Percentiles rank a stretch among this genome's conserved stretches.
phyloP scores from a whole-genome alignment of 2,797 vertebrate species.

The Gallinago stenura region DNA sequence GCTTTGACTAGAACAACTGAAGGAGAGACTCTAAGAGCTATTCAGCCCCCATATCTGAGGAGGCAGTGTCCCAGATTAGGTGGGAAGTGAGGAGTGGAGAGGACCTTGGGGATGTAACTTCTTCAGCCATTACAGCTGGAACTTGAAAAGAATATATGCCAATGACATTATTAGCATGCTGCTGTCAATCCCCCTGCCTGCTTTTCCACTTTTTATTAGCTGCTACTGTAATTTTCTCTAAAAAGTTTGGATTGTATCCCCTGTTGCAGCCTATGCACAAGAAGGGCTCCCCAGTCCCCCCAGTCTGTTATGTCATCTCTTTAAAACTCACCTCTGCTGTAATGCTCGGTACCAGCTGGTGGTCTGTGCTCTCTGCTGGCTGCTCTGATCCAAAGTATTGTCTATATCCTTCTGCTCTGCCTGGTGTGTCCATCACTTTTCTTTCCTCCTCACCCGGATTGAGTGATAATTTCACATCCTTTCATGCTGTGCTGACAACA shows the following conservation, averaged over 20 bases:
- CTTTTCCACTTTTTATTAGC: neutral
- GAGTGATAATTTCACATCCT: neutral
- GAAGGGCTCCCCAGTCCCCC: neutral
- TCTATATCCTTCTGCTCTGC: neutral
- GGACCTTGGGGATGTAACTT: neutral
- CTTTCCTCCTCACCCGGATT: neutral
- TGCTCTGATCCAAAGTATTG: neutral
- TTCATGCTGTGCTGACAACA: neutral
- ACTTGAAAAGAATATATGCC: neutral
- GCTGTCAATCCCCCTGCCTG: neutral
- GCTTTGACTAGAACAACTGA: neutral
- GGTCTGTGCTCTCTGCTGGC: neutral
- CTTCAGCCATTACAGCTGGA: neutral
- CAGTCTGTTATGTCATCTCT: neutral
- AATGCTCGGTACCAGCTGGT: neutral
- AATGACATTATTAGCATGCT: neutral
- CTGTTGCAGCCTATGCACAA: neutral
- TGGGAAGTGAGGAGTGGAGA: neutral
- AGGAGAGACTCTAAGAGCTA: neutral
- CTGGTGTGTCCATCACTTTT: neutral
- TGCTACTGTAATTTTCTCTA: neutral
- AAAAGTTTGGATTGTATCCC: neutral
- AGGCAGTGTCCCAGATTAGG: neutral
- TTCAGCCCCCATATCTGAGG: neutral
- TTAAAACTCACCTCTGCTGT: constrained; percentile 16